Evolutionary conservation across 1,140 invertebrate genomes (phyloP).

Genomic region (Steinernema khuongi): DNA sequence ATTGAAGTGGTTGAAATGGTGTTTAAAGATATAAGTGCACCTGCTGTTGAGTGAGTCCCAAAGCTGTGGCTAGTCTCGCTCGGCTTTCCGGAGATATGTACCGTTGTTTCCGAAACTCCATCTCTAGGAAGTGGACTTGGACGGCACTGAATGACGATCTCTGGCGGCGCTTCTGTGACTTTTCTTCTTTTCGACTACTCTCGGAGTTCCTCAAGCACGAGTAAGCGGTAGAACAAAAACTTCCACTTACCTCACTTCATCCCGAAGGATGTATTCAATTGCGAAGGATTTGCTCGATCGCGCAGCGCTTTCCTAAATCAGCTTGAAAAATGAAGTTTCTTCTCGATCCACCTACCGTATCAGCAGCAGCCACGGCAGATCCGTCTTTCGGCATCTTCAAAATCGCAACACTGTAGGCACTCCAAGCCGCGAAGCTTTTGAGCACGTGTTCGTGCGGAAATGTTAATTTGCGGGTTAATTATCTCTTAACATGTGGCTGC

Average conservation of each 20-base stretch:
- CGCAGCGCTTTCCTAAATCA: neutral
- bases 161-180: constrained; percentile 10
- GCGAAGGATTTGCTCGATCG: neutral
- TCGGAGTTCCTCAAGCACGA: neutral
- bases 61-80: neutral
- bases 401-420: constrained; percentile 14
- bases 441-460: constrained; percentile 4
- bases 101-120: constrained; percentile 15
- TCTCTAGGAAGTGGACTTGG: constrained; percentile 29
- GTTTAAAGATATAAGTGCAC: neutral
- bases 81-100: constrained; percentile 25
- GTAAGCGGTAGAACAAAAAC: neutral
- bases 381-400: neutral
- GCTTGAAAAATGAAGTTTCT: no score
- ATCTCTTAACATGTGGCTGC: constrained; percentile 13
- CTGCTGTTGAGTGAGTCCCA: constrained; percentile 26
- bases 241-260: neutral
- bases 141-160: constrained; percentile 26
- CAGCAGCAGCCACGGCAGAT: no score
- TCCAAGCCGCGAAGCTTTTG: neutral
- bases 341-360: no score
- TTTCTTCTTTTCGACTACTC: neutral
- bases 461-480: constrained; percentile 12
- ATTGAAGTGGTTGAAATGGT: neutral
- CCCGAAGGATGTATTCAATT: neutral